These are phyloP conservation scores for Caligus rogercresseyi DNA, from an alignment of 1,140 invertebrate species.

Conservation along the genomic window DNA sequence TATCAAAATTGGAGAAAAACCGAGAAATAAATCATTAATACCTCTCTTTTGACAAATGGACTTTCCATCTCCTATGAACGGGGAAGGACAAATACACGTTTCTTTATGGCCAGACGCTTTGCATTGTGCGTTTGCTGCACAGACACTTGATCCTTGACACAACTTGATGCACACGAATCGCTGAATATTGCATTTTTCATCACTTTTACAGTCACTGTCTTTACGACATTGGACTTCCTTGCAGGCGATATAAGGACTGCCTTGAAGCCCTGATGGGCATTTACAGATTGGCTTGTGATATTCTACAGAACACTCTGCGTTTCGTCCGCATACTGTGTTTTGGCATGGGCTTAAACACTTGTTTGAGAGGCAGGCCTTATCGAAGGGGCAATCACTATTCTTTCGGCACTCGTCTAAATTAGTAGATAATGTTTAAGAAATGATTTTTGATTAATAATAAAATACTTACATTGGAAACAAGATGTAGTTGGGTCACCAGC, in stretches of 20 bases:
- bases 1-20: background rate
- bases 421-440: conserved; percentile 30
- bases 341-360: conserved; percentile 55
- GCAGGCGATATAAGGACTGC: conserved; percentile 33
- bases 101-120: background rate
- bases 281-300: conserved; percentile 27
- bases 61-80: conserved; percentile 29
- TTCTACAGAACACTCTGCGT: conserved; percentile 44
- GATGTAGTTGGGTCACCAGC: conserved; percentile 28
- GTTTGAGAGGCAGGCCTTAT: conserved; percentile 45
- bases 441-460: conserved; percentile 19
- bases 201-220: conserved; percentile 2
- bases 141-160: conserved; percentile 26
- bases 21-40: background rate
- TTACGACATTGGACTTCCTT: conserved; percentile 24
- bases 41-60: background rate
- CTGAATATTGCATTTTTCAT: conserved; percentile 12
- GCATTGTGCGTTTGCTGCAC: background rate
- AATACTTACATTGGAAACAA: conserved; percentile 32
- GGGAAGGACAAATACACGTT: conserved; percentile 25
- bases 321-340: conserved; percentile 41
- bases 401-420: conserved; percentile 19
- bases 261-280: conserved; percentile 28
- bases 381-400: background rate
- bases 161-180: background rate